These are phyloP conservation scores for Itoplectis maculator DNA, from an alignment of 2,888 invertebrate genomes.

Conservation along the genomic window DNA sequence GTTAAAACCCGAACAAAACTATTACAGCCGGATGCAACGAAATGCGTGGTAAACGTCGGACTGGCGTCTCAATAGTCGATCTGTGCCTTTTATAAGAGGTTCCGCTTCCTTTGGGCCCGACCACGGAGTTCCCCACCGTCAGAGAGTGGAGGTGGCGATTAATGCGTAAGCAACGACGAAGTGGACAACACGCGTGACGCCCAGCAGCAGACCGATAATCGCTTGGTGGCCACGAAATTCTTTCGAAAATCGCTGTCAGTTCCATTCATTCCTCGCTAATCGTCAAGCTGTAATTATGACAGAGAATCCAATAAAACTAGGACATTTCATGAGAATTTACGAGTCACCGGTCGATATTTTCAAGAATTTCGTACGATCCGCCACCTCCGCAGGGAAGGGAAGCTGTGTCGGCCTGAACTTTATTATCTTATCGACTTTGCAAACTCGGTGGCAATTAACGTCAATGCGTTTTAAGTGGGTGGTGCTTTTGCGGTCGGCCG, in stretches of 20 bases:
- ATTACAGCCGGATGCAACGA: not conserved
- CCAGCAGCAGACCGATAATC: slow-evolving; percentile 3
- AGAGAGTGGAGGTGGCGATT: slow-evolving; percentile 29
- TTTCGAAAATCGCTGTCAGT: slow-evolving; percentile 9
- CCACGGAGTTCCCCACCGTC: slow-evolving; percentile 72
- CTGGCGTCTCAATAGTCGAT: slow-evolving; percentile 63
- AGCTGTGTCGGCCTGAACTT: slow-evolving; percentile 33
- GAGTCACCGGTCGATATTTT: slow-evolving; percentile 3
- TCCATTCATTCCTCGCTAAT: not conserved
- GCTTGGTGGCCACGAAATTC: slow-evolving; percentile 34
- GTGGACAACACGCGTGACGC: slow-evolving; percentile 6
- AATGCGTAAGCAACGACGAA: slow-evolving; percentile 19
- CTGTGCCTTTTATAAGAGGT: slow-evolving; percentile 72
- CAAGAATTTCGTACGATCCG: slow-evolving; percentile 1
- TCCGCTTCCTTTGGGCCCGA: slow-evolving; percentile 70
- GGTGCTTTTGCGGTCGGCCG: slow-evolving; percentile 51
- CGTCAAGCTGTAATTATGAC: not conserved
- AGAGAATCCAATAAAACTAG: not conserved
- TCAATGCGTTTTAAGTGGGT: slow-evolving; percentile 21
- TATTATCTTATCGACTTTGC: slow-evolving; percentile 61
- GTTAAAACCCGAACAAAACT: not conserved
- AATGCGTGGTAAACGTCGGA: slow-evolving; percentile 44
- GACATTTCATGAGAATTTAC: slow-evolving; percentile 19
- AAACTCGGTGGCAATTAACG: slow-evolving; percentile 49
- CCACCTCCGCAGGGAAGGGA: slow-evolving; percentile 14